Conservation (phyloP, 2,888 invertebrate genomes). For the Embidobia sp. region DNA sequence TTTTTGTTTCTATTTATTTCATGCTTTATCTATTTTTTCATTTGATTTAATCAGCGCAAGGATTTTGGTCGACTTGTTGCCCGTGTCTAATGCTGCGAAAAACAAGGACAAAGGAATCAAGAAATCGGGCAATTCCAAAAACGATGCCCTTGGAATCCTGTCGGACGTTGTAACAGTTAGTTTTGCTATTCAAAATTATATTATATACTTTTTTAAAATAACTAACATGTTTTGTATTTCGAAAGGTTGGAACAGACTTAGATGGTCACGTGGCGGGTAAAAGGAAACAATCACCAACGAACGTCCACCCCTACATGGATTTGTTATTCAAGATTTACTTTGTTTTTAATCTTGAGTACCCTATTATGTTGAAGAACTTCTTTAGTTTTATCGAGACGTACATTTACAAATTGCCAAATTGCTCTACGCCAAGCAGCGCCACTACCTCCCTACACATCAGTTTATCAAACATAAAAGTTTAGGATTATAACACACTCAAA, state of each 20-base stretch:
- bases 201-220: too few species aligned
- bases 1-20: too few species aligned
- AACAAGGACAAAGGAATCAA: too few species aligned
- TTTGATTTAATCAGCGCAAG: too few species aligned
- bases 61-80: too few species aligned
- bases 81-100: too few species aligned
- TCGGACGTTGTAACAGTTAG: too few species aligned
- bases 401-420: constrained; percentile 9
- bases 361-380: neutral
- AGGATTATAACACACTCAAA: neutral
- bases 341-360: constrained; percentile 12
- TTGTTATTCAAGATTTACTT: constrained; percentile 32
- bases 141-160: too few species aligned
- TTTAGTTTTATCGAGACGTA: constrained; percentile 7
- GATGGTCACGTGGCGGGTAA: neutral
- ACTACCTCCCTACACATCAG: neutral
- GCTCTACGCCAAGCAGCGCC: neutral
- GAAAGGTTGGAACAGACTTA: neutral
- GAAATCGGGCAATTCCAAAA: too few species aligned
- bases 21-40: too few species aligned
- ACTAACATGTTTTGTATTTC: neutral
- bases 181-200: too few species aligned
- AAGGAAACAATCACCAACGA: neutral
- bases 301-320: constrained; percentile 24
- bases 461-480: neutral